Evolutionary conservation across 2,797 vertebrate species (phyloP).

Genomic region (Erpetoichthys calabaricus): DNA sequence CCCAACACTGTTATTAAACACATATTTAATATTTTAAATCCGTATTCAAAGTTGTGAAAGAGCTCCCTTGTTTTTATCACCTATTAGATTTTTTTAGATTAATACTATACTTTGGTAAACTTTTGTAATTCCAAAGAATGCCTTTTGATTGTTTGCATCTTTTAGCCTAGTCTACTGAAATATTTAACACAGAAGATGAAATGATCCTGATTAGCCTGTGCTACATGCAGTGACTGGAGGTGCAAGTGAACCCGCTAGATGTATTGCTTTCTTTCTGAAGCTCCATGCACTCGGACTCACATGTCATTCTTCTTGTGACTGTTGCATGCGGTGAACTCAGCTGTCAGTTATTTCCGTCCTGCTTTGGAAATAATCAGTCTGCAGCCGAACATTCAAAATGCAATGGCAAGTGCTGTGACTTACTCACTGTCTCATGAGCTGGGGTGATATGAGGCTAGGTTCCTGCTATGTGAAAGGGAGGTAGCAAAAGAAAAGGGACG

Average conservation of each 20-base stretch:
- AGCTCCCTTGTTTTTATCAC: no score
- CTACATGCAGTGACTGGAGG: conserved; percentile 21
- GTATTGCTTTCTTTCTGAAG: conserved; percentile 17
- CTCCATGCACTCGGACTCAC: conserved; percentile 11
- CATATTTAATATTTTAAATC: no score
- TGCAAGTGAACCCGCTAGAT: conserved; percentile 22
- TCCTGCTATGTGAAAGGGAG: background rate
- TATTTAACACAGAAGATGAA: no score
- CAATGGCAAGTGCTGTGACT: conserved; percentile 8
- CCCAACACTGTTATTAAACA: no score
- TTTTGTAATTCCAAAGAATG: no score
- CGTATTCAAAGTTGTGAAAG: no score
- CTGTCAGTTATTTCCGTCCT: conserved; percentile 19
- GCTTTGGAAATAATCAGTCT: conserved; percentile 12
- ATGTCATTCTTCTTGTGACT: conserved; percentile 25
- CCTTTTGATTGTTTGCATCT: no score
- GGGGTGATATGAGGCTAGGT: background rate
- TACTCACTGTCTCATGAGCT: conserved; percentile 16
- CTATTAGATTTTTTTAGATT: no score
- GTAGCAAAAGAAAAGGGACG: conserved; percentile 8
- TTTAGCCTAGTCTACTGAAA: no score
- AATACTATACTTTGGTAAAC: no score
- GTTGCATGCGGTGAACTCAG: conserved; percentile 16
- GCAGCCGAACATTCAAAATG: conserved; percentile 7
- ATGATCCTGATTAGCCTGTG: conserved; percentile 26